Conservation (phyloP, 2,888 invertebrate species). For the Drosophila borborema region DNA sequence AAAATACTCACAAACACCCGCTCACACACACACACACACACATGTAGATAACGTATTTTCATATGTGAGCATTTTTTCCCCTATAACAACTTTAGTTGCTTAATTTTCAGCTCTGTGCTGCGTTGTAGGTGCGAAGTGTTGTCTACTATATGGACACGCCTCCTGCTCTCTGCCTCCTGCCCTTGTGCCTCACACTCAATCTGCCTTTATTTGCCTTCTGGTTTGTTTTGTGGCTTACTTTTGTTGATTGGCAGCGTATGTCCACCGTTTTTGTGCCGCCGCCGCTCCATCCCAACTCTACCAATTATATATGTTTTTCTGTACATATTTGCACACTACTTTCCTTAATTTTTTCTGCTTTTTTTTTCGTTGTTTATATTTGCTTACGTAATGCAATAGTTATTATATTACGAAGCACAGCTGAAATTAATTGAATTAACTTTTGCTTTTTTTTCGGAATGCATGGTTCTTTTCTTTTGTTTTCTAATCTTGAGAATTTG, state of each 20-base stretch:
- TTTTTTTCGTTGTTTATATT: constrained; percentile 46
- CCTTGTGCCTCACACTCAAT: background rate
- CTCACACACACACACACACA: background rate
- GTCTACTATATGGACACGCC: background rate
- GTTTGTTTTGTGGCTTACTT: constrained; percentile 68
- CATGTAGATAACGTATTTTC: constrained; percentile 26
- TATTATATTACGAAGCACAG: constrained; percentile 30
- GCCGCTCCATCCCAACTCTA: background rate
- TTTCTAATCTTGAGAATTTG: background rate
- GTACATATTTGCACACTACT: constrained; percentile 30
- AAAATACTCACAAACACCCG: background rate
- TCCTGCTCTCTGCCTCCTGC: background rate
- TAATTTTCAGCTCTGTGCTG: constrained; percentile 44
- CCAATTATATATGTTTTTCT: constrained; percentile 18
- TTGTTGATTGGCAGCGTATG: constrained; percentile 69
- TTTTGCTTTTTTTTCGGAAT: background rate
- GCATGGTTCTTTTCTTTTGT: background rate
- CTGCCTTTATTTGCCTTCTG: constrained; percentile 43
- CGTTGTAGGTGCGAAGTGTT: constrained; percentile 53
- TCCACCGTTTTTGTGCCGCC: constrained; percentile 29
- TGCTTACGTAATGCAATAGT: constrained; percentile 63
- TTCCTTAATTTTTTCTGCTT: constrained; percentile 3
- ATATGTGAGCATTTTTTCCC: constrained; percentile 18
- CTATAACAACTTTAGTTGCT: constrained; percentile 50
- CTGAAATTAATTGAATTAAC: constrained; percentile 67